Percentiles rank a stretch among this genome's conserved stretches.
Conservation (phyloP, 2,888 invertebrate genomes). For the Lacanobia oleracea region DNA sequence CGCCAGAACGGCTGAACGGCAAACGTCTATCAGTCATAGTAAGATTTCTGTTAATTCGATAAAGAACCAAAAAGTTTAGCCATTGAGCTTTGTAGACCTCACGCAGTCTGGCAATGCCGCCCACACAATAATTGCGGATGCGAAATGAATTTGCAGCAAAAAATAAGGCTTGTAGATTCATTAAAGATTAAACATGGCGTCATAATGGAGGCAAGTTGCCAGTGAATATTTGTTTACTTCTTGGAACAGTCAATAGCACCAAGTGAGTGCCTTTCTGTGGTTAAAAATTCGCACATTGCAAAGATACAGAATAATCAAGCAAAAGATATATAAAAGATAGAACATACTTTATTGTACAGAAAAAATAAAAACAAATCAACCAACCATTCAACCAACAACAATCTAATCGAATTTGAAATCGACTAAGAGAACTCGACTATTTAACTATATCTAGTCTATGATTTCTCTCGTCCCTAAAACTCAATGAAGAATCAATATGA, state of each 20-base stretch:
- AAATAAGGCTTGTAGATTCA: constrained; percentile 39
- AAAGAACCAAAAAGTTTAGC: constrained; percentile 25
- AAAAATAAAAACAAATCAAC: too few relatives aligned
- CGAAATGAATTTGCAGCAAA: constrained; percentile 47
- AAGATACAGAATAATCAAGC: constrained; percentile 2
- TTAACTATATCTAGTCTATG: neutral
- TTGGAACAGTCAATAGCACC: constrained; percentile 17
- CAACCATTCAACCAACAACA: too few relatives aligned
- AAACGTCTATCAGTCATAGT: too few relatives aligned
- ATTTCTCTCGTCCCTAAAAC: neutral
- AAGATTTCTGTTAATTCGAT: constrained; percentile 37
- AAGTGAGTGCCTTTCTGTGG: neutral
- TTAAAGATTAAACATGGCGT: constrained; percentile 28
- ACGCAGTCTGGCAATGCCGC: constrained; percentile 45
- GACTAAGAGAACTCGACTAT: constrained; percentile 3
- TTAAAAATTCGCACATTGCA: neutral
- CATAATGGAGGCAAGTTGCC: constrained; percentile 27
- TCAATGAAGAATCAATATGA: constrained; percentile 13
- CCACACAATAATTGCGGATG: constrained; percentile 48
- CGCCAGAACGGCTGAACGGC: too few relatives aligned
- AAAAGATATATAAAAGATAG: too few relatives aligned
- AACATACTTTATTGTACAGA: too few relatives aligned
- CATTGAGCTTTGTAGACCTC: constrained; percentile 49
- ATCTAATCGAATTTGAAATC: neutral
- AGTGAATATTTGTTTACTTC: constrained; percentile 28